Percentiles rank a stretch among this genome's conserved stretches.
phyloP scores from a whole-genome alignment of 2,888 invertebrate genomes.

The Mythimna loreyi region DNA sequence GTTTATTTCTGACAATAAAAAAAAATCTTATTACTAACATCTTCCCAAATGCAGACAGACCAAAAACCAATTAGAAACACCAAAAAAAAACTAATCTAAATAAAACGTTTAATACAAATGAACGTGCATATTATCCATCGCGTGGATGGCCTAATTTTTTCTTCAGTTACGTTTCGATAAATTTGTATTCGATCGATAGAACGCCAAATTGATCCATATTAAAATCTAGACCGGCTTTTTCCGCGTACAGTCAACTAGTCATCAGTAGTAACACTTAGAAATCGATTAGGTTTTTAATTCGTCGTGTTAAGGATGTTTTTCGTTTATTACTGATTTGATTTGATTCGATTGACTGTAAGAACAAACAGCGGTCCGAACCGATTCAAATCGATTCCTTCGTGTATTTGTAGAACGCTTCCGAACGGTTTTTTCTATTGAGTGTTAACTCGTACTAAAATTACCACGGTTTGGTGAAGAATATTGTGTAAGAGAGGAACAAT shows the following conservation, averaged over 20 bases:
- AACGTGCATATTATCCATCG: conserved; percentile 30
- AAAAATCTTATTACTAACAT: neutral
- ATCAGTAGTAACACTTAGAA: neutral
- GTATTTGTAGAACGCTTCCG: conserved; percentile 52
- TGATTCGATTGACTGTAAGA: neutral
- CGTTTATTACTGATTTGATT: neutral
- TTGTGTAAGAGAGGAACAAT: conserved; percentile 35
- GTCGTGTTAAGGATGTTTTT: neutral
- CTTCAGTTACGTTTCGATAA: conserved; percentile 30
- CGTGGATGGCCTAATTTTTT: conserved; percentile 23
- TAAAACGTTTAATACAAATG: neutral
- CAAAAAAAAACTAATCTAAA: neutral
- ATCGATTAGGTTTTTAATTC: neutral
- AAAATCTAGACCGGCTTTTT: conserved; percentile 42
- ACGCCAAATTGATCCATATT: conserved; percentile 48
- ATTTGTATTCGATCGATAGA: conserved; percentile 34
- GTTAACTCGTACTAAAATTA: conserved; percentile 49
- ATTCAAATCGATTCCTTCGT: conserved; percentile 28
- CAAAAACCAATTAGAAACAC: neutral
- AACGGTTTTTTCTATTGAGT: conserved; percentile 46
- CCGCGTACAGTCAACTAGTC: neutral
- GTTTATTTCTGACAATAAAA: too few species aligned
- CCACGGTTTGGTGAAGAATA: conserved; percentile 28
- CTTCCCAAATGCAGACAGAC: neutral
- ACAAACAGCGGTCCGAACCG: conserved; percentile 30